These are phyloP conservation scores for Orycteropus afer DNA, from an alignment of 2,113 vertebrate species.

Conservation along the genomic window DNA sequence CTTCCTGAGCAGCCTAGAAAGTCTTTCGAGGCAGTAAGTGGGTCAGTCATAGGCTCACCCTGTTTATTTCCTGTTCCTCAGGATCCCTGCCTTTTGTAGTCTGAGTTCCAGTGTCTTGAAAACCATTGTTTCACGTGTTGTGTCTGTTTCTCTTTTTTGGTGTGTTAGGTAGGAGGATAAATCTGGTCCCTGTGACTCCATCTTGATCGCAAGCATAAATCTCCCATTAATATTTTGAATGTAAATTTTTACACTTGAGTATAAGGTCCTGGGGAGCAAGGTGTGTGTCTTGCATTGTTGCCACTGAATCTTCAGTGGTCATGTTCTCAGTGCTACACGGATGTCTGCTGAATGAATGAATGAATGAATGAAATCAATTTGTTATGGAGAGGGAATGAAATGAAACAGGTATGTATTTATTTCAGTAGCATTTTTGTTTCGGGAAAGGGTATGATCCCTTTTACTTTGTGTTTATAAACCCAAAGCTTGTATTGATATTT, in stretches of 20 bases:
- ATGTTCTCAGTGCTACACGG: background rate
- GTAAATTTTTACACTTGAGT: background rate
- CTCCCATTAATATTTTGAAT: background rate
- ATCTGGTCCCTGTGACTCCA: background rate
- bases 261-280: background rate
- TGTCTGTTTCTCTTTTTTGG: background rate
- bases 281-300: background rate
- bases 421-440: constrained; percentile 50
- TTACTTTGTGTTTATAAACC: constrained; percentile 20
- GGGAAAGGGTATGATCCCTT: constrained; percentile 6
- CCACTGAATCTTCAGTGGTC: background rate
- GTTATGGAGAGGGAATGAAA: constrained; percentile 39
- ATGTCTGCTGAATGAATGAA: constrained; percentile 14
- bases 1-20: background rate
- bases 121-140: background rate
- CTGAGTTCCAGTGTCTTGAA: background rate
- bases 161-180: background rate
- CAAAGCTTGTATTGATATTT: constrained; percentile 43
- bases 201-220: background rate
- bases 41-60: background rate
- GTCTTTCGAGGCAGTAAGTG: background rate
- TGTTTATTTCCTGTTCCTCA: background rate
- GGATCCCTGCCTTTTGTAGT: background rate
- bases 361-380: constrained; percentile 38
- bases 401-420: constrained; percentile 10